Conservation (phyloP, 2,797 vertebrate species). For the Perodicticus potto region DNA sequence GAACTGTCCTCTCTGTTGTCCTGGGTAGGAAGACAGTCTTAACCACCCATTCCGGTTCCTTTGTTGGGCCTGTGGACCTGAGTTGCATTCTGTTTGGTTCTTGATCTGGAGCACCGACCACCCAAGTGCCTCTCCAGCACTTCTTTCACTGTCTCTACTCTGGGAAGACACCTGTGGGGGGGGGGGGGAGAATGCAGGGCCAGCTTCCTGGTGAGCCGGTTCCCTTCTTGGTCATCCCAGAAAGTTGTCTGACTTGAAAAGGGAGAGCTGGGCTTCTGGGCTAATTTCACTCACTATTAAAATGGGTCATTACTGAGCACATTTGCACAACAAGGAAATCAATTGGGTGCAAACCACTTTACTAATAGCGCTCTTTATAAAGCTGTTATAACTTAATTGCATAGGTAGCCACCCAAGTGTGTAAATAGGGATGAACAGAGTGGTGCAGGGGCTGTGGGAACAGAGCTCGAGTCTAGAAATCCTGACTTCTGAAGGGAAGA, state of each 20-base stretch:
- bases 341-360: slow-evolving; percentile 58
- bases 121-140: not conserved
- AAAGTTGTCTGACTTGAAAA: not conserved
- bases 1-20: rapidly evolving
- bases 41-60: not conserved
- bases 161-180: no score
- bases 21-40: not conserved
- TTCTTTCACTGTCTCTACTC: not conserved
- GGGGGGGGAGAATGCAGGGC: not conserved
- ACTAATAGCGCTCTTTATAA: slow-evolving; percentile 44
- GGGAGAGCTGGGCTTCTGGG: slow-evolving; percentile 8
- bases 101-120: not conserved
- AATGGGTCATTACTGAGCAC: slow-evolving; percentile 10
- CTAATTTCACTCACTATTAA: slow-evolving; percentile 56
- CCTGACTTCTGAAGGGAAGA: not conserved
- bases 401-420: not conserved
- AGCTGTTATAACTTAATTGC: slow-evolving; percentile 58
- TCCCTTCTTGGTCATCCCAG: not conserved
- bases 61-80: not conserved
- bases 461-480: not conserved
- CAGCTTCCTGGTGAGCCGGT: not conserved
- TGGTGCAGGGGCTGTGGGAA: not conserved
- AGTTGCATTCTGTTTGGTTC: not conserved
- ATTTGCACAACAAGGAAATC: slow-evolving; percentile 63
- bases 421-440: not conserved